phyloP scores from a whole-genome alignment of 2,797 vertebrate species.

The Enteromius unitaeniatus region DNA sequence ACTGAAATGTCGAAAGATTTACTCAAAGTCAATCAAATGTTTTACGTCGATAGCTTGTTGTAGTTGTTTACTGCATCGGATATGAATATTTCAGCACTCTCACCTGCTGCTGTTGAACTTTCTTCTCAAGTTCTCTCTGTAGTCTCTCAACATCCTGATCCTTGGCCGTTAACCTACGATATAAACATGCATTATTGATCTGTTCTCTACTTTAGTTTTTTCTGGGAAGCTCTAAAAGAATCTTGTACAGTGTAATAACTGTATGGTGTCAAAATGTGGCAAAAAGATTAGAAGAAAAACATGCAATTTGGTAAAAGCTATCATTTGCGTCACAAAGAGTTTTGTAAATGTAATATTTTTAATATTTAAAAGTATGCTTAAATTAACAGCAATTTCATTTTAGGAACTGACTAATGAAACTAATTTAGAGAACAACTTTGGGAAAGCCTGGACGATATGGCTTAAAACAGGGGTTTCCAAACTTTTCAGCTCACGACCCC shows the following conservation, averaged over 20 bases:
- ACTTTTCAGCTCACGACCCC: too few relatives aligned
- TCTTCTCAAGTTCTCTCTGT: conserved; percentile 81
- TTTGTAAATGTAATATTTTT: neutral
- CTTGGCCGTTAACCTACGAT: conserved; percentile 83
- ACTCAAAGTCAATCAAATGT: neutral
- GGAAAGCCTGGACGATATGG: neutral
- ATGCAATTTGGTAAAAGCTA: neutral
- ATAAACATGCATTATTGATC: neutral
- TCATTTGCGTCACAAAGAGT: neutral
- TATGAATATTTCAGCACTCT: conserved; percentile 52
- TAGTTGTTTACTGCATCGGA: conserved; percentile 1
- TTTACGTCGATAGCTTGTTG: neutral
- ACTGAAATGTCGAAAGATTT: neutral
- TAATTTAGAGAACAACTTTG: neutral
- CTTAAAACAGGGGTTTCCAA: too few relatives aligned
- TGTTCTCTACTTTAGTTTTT: neutral
- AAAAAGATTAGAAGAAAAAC: neutral
- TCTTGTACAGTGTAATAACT: neutral
- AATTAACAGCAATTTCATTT: neutral
- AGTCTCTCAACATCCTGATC: conserved; percentile 85
- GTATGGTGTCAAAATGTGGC: neutral
- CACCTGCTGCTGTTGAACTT: conserved; percentile 78
- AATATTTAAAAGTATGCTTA: neutral
- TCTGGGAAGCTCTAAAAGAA: neutral
- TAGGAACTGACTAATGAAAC: neutral